phyloP scores from a whole-genome alignment of 1,140 invertebrate genomes.

The Drosophila kanapiae region DNA sequence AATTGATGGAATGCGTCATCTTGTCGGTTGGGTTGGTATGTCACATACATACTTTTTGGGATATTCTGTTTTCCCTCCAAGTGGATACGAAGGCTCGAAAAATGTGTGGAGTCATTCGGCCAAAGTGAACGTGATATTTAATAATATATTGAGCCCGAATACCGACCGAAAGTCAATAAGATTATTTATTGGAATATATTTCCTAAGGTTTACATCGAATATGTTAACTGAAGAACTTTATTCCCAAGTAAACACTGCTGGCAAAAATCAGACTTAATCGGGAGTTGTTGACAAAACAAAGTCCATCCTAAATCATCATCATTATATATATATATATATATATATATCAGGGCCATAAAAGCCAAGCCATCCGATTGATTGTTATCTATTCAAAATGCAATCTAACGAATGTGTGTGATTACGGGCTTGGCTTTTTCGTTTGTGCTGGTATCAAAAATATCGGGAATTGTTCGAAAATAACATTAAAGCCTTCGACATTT shows the following conservation, averaged over 20 bases:
- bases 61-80: too few species aligned
- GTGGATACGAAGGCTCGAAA: background rate
- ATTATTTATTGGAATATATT: slow-evolving; percentile 16
- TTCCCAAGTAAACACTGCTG: background rate
- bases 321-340: background rate
- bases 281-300: slow-evolving; percentile 27
- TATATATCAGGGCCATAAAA: slow-evolving; percentile 22
- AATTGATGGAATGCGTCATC: slow-evolving; percentile 24
- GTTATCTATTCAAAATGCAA: slow-evolving; percentile 31
- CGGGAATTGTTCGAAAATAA: slow-evolving; percentile 10
- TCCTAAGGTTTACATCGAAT: background rate
- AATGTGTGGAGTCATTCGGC: slow-evolving; percentile 8
- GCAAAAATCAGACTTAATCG: slow-evolving; percentile 14
- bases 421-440: background rate
- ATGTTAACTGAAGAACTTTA: background rate
- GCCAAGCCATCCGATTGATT: slow-evolving; percentile 14
- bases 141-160: slow-evolving; percentile 1
- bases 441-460: slow-evolving; percentile 9
- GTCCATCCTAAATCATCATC: slow-evolving; percentile 40
- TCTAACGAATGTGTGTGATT: slow-evolving; percentile 1
- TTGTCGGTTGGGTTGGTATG: background rate
- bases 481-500: slow-evolving; percentile 4
- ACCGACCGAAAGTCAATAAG: background rate
- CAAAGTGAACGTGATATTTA: slow-evolving; percentile 1
- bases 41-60: background rate